Evolutionary conservation across 1,140 invertebrate genomes (phyloP), one percentile per base, ranked within the genome.

Genomic region (Trichonephila clavata): DNA sequence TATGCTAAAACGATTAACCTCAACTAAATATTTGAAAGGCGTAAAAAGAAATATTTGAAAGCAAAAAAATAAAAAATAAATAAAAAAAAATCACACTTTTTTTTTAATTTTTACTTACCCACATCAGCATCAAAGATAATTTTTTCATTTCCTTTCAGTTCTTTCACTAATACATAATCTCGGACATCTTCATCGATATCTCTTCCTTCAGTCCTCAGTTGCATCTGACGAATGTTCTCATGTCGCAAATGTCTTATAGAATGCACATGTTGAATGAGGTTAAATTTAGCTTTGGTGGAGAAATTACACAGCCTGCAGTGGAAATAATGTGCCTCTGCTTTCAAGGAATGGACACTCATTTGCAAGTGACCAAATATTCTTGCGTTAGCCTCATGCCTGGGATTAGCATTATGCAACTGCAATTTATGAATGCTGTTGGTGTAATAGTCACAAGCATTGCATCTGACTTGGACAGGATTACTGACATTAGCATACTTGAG

Each of bases 371-470:
- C 97, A 94, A 99, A 97, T 61, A 99, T 96, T 94, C 98, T 96
- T 10, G 97, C 96, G 61, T 97, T 97, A 21, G 97, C 98, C 95
- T 99, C 98, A 95, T 99, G 98, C 32, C 98, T 96, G 83, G 98
- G 97, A 61, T 98, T 98, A 57, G 98, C 98, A 0, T 98, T 97
- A 95, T 99, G 99, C 77, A 99, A 96, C 95, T 99, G 98, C 68
- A 99, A 96, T 96, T 99, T 99, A 95, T 99, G 98, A 80, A 98
- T 98, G 93, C 98, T 99, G 96, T 99, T 99, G 4, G 98, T 99
- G 95, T 99, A 99, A 95, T 99, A 99, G 96, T 99, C 98, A 96
- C 99, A 99, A 89, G 98, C 98, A 96, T 99, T 99, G 96, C 99
- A 99, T 87, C 98, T 97, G 6, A 99, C 97, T 96, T 99, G 98